These are phyloP conservation scores for Ondatra zibethicus DNA, from an alignment of 2,113 vertebrate genomes.

Conservation along the genomic window DNA sequence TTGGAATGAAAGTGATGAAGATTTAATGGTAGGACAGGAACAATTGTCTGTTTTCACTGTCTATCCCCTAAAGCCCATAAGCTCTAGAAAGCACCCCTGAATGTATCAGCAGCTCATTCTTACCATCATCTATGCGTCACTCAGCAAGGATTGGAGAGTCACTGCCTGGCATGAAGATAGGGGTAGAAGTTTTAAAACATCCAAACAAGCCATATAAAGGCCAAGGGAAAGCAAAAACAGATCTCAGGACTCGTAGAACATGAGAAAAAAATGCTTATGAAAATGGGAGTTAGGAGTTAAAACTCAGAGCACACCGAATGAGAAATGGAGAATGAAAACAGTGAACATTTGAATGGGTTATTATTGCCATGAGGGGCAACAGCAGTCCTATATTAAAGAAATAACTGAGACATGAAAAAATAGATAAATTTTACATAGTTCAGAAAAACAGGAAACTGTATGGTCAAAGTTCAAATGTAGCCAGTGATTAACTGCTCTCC, in stretches of 20 bases:
- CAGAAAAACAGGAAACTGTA: background rate
- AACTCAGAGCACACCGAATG: constrained; percentile 37
- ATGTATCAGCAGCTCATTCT: background rate
- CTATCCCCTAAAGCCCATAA: background rate
- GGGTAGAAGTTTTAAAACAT: background rate
- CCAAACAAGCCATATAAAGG: background rate
- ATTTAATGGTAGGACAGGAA: background rate
- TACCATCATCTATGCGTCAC: background rate
- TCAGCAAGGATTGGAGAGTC: background rate
- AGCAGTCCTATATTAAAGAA: constrained; percentile 11
- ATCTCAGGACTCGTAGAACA: background rate
- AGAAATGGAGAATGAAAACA: constrained; percentile 39
- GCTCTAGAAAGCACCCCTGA: background rate
- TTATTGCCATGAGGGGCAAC: background rate
- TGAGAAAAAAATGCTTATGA: background rate
- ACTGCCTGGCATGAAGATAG: background rate
- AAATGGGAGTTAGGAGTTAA: background rate
- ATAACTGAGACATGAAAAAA: background rate
- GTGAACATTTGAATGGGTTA: background rate
- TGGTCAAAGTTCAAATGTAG: background rate
- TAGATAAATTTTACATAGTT: background rate
- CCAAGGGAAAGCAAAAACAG: background rate
- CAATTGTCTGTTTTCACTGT: background rate
- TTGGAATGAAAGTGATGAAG: background rate
- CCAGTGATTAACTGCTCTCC: background rate